Percentiles rank a stretch among this genome's conserved stretches.
phyloP scores from a whole-genome alignment of 2,888 invertebrate species.

The Aphidius colemani region DNA sequence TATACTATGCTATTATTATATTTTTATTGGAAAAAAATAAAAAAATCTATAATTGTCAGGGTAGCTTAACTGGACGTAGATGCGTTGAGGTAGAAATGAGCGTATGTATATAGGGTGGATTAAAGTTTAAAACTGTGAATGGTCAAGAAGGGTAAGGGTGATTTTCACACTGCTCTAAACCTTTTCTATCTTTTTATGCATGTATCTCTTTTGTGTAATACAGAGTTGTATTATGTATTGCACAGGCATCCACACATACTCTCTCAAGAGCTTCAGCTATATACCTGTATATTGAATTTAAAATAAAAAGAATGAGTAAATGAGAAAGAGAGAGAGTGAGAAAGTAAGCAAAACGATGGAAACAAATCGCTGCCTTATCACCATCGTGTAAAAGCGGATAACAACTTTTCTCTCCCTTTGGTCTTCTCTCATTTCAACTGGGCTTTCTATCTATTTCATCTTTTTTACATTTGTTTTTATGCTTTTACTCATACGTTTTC shows the following conservation, averaged over 20 bases:
- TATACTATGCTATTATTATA: too few relatives aligned
- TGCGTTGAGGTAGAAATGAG: constrained; percentile 7
- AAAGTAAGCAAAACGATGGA: constrained; percentile 37
- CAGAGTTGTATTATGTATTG: background rate
- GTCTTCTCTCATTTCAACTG: constrained; percentile 37
- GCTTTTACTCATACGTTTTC: constrained; percentile 18
- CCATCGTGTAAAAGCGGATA: constrained; percentile 51
- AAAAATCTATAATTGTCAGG: too few relatives aligned
- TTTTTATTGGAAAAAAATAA: too few relatives aligned
- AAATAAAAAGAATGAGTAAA: background rate
- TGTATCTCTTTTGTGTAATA: too few relatives aligned
- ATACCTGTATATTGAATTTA: background rate
- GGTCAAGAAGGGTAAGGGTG: constrained; percentile 18
- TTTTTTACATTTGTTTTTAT: constrained; percentile 23
- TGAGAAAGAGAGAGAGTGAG: constrained; percentile 10
- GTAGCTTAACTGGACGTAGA: background rate
- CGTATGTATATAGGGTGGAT: constrained; percentile 20
- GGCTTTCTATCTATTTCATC: constrained; percentile 32
- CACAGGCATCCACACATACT: background rate
- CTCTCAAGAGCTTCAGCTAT: background rate
- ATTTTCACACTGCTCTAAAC: constrained; percentile 3
- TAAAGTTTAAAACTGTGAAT: constrained; percentile 18
- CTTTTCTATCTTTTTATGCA: too few relatives aligned
- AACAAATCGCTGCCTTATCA: constrained; percentile 58
- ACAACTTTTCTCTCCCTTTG: constrained; percentile 54